phyloP scores from a whole-genome alignment of 2,113 vertebrate species.

The Puntigrus tetrazona region DNA sequence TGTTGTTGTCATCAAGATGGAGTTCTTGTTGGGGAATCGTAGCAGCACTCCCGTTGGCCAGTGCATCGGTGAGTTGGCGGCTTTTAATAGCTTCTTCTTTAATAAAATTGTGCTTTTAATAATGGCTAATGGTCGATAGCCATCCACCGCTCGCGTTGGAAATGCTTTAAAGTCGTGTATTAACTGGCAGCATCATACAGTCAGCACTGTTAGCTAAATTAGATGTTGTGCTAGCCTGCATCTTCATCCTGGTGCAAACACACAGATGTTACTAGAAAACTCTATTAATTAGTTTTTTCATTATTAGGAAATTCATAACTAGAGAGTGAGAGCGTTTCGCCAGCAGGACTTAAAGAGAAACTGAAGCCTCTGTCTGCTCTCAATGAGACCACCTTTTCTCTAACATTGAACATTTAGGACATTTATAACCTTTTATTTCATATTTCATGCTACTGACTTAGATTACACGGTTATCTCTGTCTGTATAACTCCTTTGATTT shows the following conservation, averaged over 20 bases:
- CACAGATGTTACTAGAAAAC: neutral
- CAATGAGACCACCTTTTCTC: neutral
- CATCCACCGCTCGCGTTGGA: neutral
- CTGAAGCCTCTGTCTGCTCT: neutral
- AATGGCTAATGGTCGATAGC: neutral
- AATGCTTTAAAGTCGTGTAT: neutral
- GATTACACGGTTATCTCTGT: neutral
- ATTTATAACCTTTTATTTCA: no score
- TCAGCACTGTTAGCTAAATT: neutral
- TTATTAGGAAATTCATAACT: neutral
- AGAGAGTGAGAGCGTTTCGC: neutral
- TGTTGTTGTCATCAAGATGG: slow-evolving; percentile 92
- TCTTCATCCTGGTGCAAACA: neutral
- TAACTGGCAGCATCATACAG: neutral
- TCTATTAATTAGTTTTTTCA: neutral
- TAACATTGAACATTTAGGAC: neutral
- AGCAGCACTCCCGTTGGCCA: slow-evolving; percentile 97
- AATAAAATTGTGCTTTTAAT: neutral
- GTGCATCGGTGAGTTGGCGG: slow-evolving; percentile 83
- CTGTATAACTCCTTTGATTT: no score
- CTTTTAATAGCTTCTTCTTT: neutral
- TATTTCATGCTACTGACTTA: neutral
- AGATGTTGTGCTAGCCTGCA: neutral
- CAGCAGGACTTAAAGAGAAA: neutral
- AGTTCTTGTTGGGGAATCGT: slow-evolving; percentile 97